These are phyloP conservation scores for Archivesica marissinica DNA, from an alignment of 1,140 invertebrate species.

Conservation along the genomic window DNA sequence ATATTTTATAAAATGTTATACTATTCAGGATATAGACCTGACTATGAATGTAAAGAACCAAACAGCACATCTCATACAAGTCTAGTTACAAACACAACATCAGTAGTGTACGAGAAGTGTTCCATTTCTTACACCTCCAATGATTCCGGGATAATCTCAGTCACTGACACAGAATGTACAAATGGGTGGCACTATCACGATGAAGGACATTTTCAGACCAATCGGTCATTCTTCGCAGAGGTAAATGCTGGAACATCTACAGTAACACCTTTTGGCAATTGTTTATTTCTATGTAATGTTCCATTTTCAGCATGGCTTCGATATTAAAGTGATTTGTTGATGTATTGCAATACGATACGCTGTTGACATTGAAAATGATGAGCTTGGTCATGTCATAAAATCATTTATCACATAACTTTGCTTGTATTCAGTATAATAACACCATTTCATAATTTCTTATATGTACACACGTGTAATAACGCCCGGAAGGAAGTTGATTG, in stretches of 20 bases:
- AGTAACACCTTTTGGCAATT: too few relatives aligned
- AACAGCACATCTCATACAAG: not conserved
- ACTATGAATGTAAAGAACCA: not conserved
- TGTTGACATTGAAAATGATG: not conserved
- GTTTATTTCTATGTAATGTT: too few relatives aligned
- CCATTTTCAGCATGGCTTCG: too few relatives aligned
- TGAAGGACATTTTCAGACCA: not conserved
- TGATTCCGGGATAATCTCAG: not conserved
- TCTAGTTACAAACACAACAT: not conserved
- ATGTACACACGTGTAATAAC: too few relatives aligned
- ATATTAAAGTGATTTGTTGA: not conserved
- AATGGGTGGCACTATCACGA: constrained; percentile 32
- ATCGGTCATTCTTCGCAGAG: constrained; percentile 46
- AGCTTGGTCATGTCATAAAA: not conserved
- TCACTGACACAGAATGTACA: not conserved
- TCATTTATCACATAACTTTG: not conserved
- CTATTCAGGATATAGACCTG: not conserved
- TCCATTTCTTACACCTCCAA: constrained; percentile 1
- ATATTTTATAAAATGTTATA: too few relatives aligned
- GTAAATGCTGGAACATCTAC: not conserved
- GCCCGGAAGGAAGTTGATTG: too few relatives aligned
- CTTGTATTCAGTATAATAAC: too few relatives aligned
- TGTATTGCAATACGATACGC: not conserved
- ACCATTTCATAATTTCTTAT: too few relatives aligned
- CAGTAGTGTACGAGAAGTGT: constrained; percentile 22